Conservation (phyloP, 1,140 invertebrate genomes). For the Drosophila kepulauana region DNA sequence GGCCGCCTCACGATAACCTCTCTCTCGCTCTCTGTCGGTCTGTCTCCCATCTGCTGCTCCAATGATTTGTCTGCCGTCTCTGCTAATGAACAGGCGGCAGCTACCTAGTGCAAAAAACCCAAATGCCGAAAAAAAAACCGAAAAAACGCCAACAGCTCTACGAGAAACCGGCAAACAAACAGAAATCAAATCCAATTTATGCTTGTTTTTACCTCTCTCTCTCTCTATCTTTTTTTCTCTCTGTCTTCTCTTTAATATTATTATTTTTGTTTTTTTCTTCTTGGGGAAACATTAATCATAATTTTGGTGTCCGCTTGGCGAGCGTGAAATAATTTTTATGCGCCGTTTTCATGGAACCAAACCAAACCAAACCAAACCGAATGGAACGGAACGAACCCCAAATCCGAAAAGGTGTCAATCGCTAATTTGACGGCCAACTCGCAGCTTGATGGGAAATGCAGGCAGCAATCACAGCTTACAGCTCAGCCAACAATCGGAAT, state of each 20-base stretch:
- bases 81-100: constrained; percentile 71
- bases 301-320: constrained; percentile 56
- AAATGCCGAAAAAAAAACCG: constrained; percentile 22
- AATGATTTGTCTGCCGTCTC: constrained; percentile 54
- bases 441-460: constrained; percentile 20
- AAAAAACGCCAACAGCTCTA: constrained; percentile 58
- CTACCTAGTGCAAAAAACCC: constrained; percentile 60
- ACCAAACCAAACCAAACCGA: constrained; percentile 5
- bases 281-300: constrained; percentile 73
- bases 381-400: constrained; percentile 28
- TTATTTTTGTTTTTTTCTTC: constrained; percentile 1
- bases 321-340: constrained; percentile 82
- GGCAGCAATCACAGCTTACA: background rate
- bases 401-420: constrained; percentile 70
- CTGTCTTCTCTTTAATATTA: background rate
- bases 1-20: background rate
- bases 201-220: constrained; percentile 1
- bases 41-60: constrained; percentile 24
- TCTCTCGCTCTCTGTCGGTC: background rate
- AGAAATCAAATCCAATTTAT: constrained; percentile 78
- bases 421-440: constrained; percentile 63
- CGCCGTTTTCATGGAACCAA: constrained; percentile 74
- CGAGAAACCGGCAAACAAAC: constrained; percentile 70
- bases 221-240: background rate
- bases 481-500: too few species aligned